Evolutionary conservation across 2,888 invertebrate species (phyloP).

Genomic region (Auanema sp.): DNA sequence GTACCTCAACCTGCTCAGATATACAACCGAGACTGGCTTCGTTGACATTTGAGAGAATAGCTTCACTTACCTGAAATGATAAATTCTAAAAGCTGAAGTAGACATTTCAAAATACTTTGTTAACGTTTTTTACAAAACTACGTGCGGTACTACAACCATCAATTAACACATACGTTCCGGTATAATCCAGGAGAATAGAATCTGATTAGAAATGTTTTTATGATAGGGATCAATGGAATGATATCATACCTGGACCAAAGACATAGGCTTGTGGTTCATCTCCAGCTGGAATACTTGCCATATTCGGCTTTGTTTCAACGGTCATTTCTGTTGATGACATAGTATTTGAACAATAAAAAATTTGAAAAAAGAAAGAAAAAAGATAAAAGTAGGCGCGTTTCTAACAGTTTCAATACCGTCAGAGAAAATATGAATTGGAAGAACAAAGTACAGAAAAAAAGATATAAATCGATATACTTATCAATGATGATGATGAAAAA

Average conservation of each 20-base stretch:
- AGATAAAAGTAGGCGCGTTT: constrained; percentile 5
- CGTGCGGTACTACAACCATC: constrained; percentile 10
- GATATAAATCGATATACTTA: too few relatives aligned
- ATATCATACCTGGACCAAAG: constrained; percentile 11
- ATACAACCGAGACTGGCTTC: not conserved
- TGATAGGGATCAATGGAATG: not conserved
- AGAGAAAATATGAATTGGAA: not conserved
- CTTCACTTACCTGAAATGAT: too few relatives aligned
- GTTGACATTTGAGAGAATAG: too few relatives aligned
- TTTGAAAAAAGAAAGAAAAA: not conserved
- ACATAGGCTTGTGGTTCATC: constrained; percentile 18
- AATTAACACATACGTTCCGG: constrained; percentile 11
- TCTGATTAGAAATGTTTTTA: constrained; percentile 2
- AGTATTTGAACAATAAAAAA: constrained; percentile 2
- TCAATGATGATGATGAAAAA: too few relatives aligned
- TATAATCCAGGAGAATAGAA: constrained; percentile 17
- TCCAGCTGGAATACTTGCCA: constrained; percentile 17
- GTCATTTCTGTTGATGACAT: too few relatives aligned
- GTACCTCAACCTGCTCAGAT: constrained; percentile 5
- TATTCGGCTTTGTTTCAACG: too few relatives aligned
- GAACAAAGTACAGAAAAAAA: not conserved
- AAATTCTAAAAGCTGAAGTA: too few relatives aligned
- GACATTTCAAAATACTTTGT: too few relatives aligned
- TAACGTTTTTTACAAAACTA: too few relatives aligned
- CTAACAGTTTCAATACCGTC: not conserved